Base-by-base conservation (phyloP, 2,797 vertebrate genomes). In the Notolepis coatsorum region DNA sequence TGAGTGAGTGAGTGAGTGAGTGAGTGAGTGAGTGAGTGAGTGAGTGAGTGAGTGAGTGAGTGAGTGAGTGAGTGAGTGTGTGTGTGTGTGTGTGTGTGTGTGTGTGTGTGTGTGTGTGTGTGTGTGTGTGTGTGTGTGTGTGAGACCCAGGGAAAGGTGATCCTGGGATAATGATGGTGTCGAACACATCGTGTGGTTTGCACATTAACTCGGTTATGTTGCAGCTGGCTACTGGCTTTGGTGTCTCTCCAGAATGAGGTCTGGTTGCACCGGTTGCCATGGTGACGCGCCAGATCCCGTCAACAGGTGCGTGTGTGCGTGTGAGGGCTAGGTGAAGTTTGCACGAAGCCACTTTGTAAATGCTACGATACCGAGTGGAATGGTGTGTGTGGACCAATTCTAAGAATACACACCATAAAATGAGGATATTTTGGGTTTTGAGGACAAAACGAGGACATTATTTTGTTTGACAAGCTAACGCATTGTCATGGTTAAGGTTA, bases 141-240 rank as follows among this genome's bases (percentile, higher is more conserved):
- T n/a, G n/a, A n/a, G n/a, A n/a, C 33, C 13, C n/a, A n/a, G 35
- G n/a, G n/a, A 79, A 88, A 91, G 72, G 60, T 78, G 82, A 86
- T 68, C 84, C 84, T 58, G 43, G 42, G 46, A 31, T 39, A 52
- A 52, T 9, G 70, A 73, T 49, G 68, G 68, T 27, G 67, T 68
- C 75, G 82, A 66, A 72, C 47, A 70, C 62, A 76, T 54, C 33
- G 13, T 43, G 20, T 1, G 43, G 81, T 76, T 80, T 66, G 79
- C 70, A 68, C 33, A 37, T 42, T 39, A 84, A 71, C 60, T 27
- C 35, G 68, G 28, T 71, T 15, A 57, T 6, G 53, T 68, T 68
- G 77, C 52, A 62, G 79, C 76, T 28, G 52, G 46, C 57, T n/a
- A n/a, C n/a, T 4, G 48, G 7, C 61, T 55, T 33, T 38, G 50